phyloP scores from a whole-genome alignment of 2,888 invertebrate genomes.

The Cynaeus angustus region DNA sequence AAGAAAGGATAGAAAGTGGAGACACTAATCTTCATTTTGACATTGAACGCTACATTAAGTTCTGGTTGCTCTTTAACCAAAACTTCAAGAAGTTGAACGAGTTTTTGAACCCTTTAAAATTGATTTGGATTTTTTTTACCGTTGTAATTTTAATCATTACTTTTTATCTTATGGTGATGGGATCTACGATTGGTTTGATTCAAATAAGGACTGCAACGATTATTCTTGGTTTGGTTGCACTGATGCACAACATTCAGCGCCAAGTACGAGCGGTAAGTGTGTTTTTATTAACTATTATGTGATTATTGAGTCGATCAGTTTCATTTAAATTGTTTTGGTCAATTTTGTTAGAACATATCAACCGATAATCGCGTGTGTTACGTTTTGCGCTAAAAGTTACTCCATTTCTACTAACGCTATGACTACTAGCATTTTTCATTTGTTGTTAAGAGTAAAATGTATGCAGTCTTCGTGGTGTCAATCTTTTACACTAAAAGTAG shows the following conservation, averaged over 20 bases:
- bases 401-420: no score
- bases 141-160: slow-evolving; percentile 38
- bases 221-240: slow-evolving; percentile 13
- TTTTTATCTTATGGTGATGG: slow-evolving; percentile 38
- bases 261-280: slow-evolving; percentile 26
- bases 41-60: slow-evolving; percentile 12
- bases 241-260: slow-evolving; percentile 18
- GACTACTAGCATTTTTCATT: no score
- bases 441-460: no score
- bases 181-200: slow-evolving; percentile 17
- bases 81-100: slow-evolving; percentile 25
- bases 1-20: not conserved
- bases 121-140: slow-evolving; percentile 30
- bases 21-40: slow-evolving; percentile 12
- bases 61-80: slow-evolving; percentile 17
- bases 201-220: slow-evolving; percentile 36
- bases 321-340: not conserved
- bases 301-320: not conserved
- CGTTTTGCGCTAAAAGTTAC: no score
- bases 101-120: slow-evolving; percentile 20
- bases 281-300: slow-evolving; percentile 9
- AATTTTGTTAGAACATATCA: no score
- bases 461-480: no score
- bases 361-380: no score
- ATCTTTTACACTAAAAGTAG: no score